phyloP scores from a whole-genome alignment of 2,113 vertebrate species.

The Pelecanoides urinatrix region DNA sequence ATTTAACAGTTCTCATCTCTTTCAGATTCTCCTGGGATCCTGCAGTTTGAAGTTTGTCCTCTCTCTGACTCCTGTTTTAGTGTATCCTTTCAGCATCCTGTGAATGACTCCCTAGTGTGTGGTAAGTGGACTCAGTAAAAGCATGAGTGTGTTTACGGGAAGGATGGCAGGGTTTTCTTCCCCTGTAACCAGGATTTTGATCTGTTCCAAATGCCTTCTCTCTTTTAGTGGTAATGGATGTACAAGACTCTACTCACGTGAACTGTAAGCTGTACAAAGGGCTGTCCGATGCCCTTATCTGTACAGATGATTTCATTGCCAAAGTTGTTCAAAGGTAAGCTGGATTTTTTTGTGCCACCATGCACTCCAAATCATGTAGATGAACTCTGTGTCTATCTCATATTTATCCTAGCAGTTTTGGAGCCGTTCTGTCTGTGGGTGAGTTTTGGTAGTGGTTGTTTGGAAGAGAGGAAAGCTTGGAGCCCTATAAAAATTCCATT shows the following conservation, averaged over 20 bases:
- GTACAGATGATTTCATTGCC: conserved; percentile 98
- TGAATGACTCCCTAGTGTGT: conserved; percentile 97
- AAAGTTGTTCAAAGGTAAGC: conserved; percentile 96
- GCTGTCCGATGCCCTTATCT: conserved; percentile 94
- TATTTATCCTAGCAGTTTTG: neutral
- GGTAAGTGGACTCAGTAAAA: conserved; percentile 77
- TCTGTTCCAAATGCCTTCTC: neutral
- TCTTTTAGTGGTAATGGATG: conserved; percentile 94
- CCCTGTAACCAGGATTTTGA: neutral
- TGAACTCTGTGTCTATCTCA: accelerated
- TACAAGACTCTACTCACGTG: conserved; percentile 93
- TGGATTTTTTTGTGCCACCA: neutral
- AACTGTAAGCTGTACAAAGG: conserved; percentile 97
- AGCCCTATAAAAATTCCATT: neutral
- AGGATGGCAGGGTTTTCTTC: neutral
- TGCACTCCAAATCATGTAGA: accelerated
- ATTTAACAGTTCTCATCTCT: neutral
- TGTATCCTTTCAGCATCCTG: conserved; percentile 97
- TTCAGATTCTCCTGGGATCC: conserved; percentile 89
- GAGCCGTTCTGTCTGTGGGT: neutral
- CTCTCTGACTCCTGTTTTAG: conserved; percentile 95
- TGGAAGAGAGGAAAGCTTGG: neutral
- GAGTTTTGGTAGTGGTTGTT: neutral
- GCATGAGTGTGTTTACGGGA: neutral
- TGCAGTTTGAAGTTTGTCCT: conserved; percentile 98